A percentile compares a stretch with the other conserved stretches of the same genome.
Conservation (phyloP, 2,888 invertebrate genomes). For the Eupithecia tripunctaria region DNA sequence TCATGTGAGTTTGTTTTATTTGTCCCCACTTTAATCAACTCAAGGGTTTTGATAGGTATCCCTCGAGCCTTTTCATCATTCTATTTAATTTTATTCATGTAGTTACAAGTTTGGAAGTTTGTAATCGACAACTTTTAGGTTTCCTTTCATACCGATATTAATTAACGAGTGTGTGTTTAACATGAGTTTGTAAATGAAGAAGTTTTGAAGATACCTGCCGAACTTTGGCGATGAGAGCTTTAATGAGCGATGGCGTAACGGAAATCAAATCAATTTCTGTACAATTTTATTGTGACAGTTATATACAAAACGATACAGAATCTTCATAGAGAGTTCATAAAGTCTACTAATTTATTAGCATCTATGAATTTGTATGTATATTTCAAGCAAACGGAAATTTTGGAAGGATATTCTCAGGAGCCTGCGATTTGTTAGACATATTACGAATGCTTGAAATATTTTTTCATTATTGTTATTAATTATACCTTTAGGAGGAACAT, state of each 20-base stretch:
- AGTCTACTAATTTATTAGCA: not conserved
- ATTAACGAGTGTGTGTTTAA: slow-evolving; percentile 75
- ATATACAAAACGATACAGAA: too few relatives aligned
- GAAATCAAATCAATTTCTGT: not conserved
- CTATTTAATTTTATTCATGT: slow-evolving; percentile 63
- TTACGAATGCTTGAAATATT: too few relatives aligned
- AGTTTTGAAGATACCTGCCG: slow-evolving; percentile 59
- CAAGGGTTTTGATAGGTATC: slow-evolving; percentile 57
- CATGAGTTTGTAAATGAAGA: slow-evolving; percentile 72
- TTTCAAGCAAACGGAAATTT: not conserved
- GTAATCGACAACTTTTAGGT: slow-evolving; percentile 78
- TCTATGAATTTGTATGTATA: not conserved
- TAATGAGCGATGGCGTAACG: not conserved
- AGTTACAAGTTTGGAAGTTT: slow-evolving; percentile 65
- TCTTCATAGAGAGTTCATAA: not conserved
- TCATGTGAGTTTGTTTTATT: slow-evolving; percentile 62
- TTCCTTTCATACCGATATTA: slow-evolving; percentile 76
- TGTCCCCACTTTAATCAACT: slow-evolving; percentile 68
- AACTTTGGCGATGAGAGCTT: slow-evolving; percentile 66
- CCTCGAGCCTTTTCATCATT: slow-evolving; percentile 62
- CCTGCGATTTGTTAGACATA: too few relatives aligned
- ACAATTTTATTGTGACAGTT: not conserved
- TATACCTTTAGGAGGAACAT: too few relatives aligned
- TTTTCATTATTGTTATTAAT: too few relatives aligned
- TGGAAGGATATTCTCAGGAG: too few relatives aligned